Base-by-base conservation (phyloP, 2,888 invertebrate species). In the Microctonus aethiopoides region DNA sequence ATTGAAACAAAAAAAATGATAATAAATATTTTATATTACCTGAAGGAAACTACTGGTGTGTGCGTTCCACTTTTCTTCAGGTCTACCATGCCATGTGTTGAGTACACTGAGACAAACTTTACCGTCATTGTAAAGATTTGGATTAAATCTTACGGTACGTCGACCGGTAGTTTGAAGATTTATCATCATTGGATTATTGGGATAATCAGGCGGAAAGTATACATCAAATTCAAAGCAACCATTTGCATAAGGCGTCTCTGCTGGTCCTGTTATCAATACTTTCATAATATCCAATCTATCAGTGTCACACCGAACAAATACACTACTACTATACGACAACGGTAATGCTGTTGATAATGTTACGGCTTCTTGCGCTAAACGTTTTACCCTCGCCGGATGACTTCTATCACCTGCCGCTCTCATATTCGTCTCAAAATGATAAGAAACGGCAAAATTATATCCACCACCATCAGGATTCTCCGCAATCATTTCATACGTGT, bases 31-130 rank as follows among this genome's bases (percentile, higher is more conserved):
- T 24, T n/a, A 41, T 66, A 70, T 71, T 74, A 90, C 91, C 89
- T 94, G 94, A 72, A 97, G 89, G 84, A 98, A 96, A 86, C 96
- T 96, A 56, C 96, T 97, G 0, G 97, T 97, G 86, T 96, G 95
- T 73, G 97, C 94, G 88, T 96, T 97, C 97, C 97, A 98, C 87
- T 97, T 96, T 88, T 98, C 98, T 88, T 97, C 97, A 26, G 97
- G 97, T 66, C 97, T 89, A 7, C 97, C 97, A 87, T 97, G 97
- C 97, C 97, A 98, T 2, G 97, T 98, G 88, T 97, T 97, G 76
- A 98, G 89, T 75, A 98, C 95, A 77, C 96, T 96, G 83, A 98
- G 92, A 87, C 97, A 98, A 72, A 94, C 95, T 90, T 97, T 97
- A 75, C 97, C 97, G 88, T 97, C 97, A 89, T 95, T 95, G 88